Evolutionary conservation across 1,140 invertebrate species (phyloP).

Genomic region (Hyphantria cunea): DNA sequence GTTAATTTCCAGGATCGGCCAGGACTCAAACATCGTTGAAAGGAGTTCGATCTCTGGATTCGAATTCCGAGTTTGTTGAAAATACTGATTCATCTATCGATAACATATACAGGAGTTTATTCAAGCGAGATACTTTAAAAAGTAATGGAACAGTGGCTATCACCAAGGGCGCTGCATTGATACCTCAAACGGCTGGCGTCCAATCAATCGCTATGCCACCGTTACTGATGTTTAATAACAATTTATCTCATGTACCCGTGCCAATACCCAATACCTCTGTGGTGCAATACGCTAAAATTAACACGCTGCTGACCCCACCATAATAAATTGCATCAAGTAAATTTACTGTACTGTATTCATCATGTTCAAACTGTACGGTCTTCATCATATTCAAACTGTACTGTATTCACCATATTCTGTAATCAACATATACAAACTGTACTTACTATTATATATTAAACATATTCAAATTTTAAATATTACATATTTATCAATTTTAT

Average conservation of each 20-base stretch:
- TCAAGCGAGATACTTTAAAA: neutral
- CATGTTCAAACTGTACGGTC: no score
- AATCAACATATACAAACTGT: no score
- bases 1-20: slow-evolving; percentile 1
- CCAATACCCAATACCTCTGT: slow-evolving; percentile 68
- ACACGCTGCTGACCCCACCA: slow-evolving; percentile 46
- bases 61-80: neutral
- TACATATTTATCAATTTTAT: no score
- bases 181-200: slow-evolving; percentile 50
- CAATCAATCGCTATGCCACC: slow-evolving; percentile 58
- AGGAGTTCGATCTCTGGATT: neutral
- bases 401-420: no score
- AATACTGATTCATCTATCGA: neutral
- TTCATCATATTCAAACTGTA: no score
- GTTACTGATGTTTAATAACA: slow-evolving; percentile 56
- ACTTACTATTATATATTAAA: no score
- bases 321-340: no score
- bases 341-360: no score
- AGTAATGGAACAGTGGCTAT: neutral
- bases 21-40: neutral
- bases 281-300: slow-evolving; percentile 64
- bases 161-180: slow-evolving; percentile 44
- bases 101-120: slow-evolving; percentile 10
- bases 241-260: slow-evolving; percentile 58
- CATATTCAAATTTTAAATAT: no score